Percentiles rank a stretch among this genome's conserved stretches.
Conservation (phyloP, 2,113 vertebrate species). For the Pseudolaguvia tuberculata region DNA sequence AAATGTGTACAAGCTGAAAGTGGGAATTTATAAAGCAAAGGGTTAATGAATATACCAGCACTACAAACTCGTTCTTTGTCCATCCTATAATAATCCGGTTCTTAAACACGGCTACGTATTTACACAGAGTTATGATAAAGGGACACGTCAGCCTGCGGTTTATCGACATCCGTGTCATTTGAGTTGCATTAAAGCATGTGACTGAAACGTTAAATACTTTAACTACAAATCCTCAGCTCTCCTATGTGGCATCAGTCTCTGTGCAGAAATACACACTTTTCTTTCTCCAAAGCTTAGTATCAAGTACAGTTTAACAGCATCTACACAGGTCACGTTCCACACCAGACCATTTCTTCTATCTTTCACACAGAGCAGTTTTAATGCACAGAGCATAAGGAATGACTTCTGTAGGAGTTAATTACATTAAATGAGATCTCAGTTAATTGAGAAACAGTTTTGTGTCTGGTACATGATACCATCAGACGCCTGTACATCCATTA, state of each 20-base stretch:
- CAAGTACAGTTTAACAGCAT: conserved; percentile 26
- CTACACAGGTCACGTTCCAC: conserved; percentile 2
- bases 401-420: background rate
- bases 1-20: conserved; percentile 14
- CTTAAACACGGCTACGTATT: background rate
- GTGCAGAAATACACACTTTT: conserved; percentile 17
- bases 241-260: background rate
- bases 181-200: background rate
- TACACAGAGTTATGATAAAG: background rate
- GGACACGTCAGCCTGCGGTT: background rate
- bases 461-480: background rate
- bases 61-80: background rate
- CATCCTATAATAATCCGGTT: background rate
- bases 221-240: conserved; percentile 2
- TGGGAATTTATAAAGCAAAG: conserved; percentile 20
- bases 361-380: conserved; percentile 1
- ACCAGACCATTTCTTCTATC: background rate
- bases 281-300: background rate
- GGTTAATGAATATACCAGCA: background rate
- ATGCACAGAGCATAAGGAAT: background rate
- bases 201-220: background rate
- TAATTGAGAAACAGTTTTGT: background rate
- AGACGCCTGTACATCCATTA: background rate
- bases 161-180: background rate
- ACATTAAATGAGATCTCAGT: conserved; percentile 8